These are phyloP conservation scores for Ctenopoma multispine DNA, from an alignment of 2,797 vertebrate species.

Conservation along the genomic window DNA sequence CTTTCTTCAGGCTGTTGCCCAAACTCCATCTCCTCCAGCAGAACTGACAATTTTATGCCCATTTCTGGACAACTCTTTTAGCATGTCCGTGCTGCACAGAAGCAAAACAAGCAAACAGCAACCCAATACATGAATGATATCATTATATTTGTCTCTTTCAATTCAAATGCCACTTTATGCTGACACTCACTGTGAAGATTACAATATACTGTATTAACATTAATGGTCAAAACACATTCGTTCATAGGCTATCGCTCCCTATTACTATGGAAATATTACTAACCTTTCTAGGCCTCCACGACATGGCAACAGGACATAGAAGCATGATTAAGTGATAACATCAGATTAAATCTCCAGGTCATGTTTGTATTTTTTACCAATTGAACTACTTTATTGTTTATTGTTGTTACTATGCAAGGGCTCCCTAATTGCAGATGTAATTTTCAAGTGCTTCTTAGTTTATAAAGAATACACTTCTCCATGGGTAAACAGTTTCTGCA, in stretches of 20 bases:
- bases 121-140: neutral
- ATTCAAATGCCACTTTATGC: slow-evolving; percentile 3
- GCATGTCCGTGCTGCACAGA: neutral
- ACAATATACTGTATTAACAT: slow-evolving; percentile 1
- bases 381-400: slow-evolving; percentile 49
- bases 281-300: slow-evolving; percentile 8
- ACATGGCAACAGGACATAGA: slow-evolving; percentile 33
- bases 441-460: slow-evolving; percentile 41
- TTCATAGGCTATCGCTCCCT: neutral
- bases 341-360: slow-evolving; percentile 53
- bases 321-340: slow-evolving; percentile 43
- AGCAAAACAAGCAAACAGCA: slow-evolving; percentile 26
- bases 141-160: neutral
- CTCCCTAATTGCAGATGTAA: slow-evolving; percentile 43
- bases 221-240: neutral
- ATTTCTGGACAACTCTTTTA: slow-evolving; percentile 35
- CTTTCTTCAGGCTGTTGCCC: slow-evolving; percentile 29
- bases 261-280: neutral
- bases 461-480: slow-evolving; percentile 38
- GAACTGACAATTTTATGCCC: slow-evolving; percentile 63
- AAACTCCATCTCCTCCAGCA: slow-evolving; percentile 28
- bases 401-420: slow-evolving; percentile 46
- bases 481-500: slow-evolving; percentile 43
- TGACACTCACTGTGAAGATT: neutral
- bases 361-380: slow-evolving; percentile 61